These are phyloP conservation scores for Gnathonemus longibarbis DNA, from an alignment of 2,113 vertebrate genomes.

Conservation along the genomic window DNA sequence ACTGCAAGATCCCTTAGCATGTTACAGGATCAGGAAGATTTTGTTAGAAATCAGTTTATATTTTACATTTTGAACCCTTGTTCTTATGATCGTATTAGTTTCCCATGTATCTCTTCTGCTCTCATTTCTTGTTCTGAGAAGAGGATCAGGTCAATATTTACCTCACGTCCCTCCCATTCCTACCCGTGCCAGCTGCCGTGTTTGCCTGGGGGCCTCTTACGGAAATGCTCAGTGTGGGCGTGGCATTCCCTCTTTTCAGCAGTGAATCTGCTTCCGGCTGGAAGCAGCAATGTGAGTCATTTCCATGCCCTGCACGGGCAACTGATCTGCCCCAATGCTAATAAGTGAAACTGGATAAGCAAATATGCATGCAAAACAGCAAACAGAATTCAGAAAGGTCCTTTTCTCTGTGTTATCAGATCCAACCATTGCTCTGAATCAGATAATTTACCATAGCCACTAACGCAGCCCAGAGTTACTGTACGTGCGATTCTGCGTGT, in stretches of 20 bases:
- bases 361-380: background rate
- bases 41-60: background rate
- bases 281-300: conserved; percentile 60
- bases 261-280: conserved; percentile 64
- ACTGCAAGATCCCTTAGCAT: background rate
- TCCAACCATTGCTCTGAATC: background rate
- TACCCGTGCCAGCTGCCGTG: conserved; percentile 50
- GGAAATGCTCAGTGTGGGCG: conserved; percentile 58
- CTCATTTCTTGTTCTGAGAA: background rate
- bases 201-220: conserved; percentile 75
- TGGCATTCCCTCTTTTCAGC: conserved; percentile 56
- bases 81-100: background rate
- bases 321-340: conserved; percentile 7
- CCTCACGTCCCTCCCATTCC: background rate
- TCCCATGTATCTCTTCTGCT: background rate
- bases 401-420: background rate
- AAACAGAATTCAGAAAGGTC: background rate
- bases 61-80: background rate
- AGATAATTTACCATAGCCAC: background rate
- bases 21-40: background rate
- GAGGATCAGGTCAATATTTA: background rate
- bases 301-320: conserved; percentile 45
- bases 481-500: background rate
- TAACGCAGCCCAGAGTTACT: background rate
- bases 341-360: background rate